Evolutionary conservation across 2,888 invertebrate genomes (phyloP), one percentile per base, ranked within the genome.

Genomic region (Melitaea athalia): DNA sequence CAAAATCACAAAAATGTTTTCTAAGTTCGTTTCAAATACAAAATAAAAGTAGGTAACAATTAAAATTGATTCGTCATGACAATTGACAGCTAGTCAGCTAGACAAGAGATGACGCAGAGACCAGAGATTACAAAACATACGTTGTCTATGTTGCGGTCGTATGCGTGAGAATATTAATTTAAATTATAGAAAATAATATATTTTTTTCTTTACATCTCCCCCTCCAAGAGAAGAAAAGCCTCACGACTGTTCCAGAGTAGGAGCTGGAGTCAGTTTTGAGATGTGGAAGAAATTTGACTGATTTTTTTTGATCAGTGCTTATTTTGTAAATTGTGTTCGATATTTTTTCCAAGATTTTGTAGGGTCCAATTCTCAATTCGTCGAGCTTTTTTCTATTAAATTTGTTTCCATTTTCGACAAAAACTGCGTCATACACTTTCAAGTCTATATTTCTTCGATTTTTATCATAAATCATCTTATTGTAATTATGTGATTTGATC

Each of bases 351-450:
- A 66, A 2, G 38, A 70, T 76, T 62, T 72, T 68, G 31, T 62
- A 79, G 3, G 78, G 78, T 12, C 79, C 77, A 10, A 78, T 70
- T 61, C 33, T 79, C 38, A 80, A 43, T 71, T 79, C 77, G 60
- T 80, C 78, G 1, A 79, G 31, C 70, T 79, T 77, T 55, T 67
- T 77, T 63, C 78, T 76, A 33, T 79, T 81, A 53, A 80, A 55
- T 65, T 68, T 72, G 52, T 81, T 75, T 47, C 79, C 79, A 69
- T 81, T 79, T 61, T 80, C 80, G 0, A 80, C 76, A 73, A 55
- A 76, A 38, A 79, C 74, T 0, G 5, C 63, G 45, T 79, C 78
- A 53, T 77, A 77, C 8, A 70, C 70, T 14, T 77, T 73, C 2
- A 76, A 66, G 1, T 63, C 61, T 15, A 38, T 5, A 6, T 66